Conservation (phyloP, 2,797 vertebrate genomes). For the Cossypha dichroa region DNA sequence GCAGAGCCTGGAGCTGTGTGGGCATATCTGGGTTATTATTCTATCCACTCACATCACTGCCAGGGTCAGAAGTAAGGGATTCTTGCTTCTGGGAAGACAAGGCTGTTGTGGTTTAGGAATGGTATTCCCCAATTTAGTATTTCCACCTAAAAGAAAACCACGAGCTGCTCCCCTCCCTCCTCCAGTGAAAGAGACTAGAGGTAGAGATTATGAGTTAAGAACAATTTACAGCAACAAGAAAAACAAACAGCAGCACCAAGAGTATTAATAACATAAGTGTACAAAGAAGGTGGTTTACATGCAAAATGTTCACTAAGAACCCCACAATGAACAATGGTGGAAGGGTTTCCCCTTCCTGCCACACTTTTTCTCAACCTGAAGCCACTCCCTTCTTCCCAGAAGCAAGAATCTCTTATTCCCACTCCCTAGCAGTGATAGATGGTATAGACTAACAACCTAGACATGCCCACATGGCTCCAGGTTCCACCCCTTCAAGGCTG, state of each 20-base stretch:
- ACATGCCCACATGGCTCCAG: no score
- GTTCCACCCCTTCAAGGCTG: neutral
- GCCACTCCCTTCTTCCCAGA: neutral
- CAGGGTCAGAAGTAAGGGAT: neutral
- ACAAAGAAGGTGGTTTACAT: neutral
- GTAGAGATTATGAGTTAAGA: neutral
- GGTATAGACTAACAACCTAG: neutral
- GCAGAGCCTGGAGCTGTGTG: neutral
- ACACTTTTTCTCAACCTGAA: neutral
- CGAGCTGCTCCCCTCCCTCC: rapidly evolving
- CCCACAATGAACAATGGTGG: rapidly evolving
- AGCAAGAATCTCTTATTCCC: neutral
- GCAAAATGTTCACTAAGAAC: neutral
- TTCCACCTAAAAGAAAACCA: neutral
- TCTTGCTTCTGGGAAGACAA: neutral
- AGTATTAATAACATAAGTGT: neutral
- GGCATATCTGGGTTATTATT: neutral
- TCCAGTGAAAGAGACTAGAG: neutral
- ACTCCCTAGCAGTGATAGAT: rapidly evolving
- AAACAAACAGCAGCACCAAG: neutral
- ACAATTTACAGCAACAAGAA: neutral
- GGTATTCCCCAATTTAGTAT: neutral
- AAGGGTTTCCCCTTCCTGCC: neutral
- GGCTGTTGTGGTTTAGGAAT: neutral
- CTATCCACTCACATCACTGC: neutral